Base-by-base conservation (phyloP, 1,140 invertebrate species). In the Zaprionus vittiger region DNA sequence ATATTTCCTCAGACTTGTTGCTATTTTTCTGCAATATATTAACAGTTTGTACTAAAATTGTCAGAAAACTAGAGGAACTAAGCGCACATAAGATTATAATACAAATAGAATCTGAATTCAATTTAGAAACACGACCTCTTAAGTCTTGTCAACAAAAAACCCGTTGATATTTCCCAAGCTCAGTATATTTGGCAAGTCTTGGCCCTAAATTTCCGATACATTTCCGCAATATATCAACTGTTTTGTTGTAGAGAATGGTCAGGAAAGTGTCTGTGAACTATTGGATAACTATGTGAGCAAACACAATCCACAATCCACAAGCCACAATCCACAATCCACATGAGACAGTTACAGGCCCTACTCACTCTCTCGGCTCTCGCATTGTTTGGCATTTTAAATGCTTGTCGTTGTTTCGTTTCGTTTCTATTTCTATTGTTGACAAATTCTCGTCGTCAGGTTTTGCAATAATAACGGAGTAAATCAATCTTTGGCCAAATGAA, bases 381-480 rank as follows among this genome's bases (percentile, higher is more conserved):
- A 38, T 62, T 70, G 59, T 70, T 55, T 31, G 17, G 34, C 17
- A 17, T 52, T 44, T 54, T 63, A 63, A 70, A 70, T 70, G 68
- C 24, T 55, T 63, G 59, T 70, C 37, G 37, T 66, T 66, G 64
- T 66, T 44, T 55, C 24, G 24, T 34, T 31, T 5, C 38, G 41
- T 52, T 52, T 24, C 26, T 22, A 17, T 37, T 59, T 41, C 41
- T 62, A 61, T 69, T 61, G 66, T 69, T 34, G 57, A 66, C 52
- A 41, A 66, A 69, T 61, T 64, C 52, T 72, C 24, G 62, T 72
- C 62, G 56, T 31, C 55, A 11, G 70, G 38, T 73, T 73, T 73
- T 73, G 70, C 63, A 59, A 66, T 66, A 66, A 57, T 37, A 34
- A 34, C 31, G 31, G 54, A 20, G 56, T 54, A 66, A 47, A 67